phyloP scores from a whole-genome alignment of 2,888 invertebrate genomes.

The Hydriomena furcata region DNA sequence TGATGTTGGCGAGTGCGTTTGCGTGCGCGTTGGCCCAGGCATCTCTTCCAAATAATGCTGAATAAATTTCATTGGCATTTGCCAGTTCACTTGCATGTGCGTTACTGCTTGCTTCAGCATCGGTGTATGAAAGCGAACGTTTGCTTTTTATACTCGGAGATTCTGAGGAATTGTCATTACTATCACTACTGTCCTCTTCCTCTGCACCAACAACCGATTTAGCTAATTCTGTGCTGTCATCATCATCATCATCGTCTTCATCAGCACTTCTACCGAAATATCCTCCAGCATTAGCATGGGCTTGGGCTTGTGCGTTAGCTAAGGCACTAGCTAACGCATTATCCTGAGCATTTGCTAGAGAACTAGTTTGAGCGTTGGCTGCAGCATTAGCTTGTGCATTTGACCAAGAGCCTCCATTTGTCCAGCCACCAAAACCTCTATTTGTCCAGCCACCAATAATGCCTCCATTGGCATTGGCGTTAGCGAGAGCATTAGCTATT shows the following conservation, averaged over 20 bases:
- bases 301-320: background rate
- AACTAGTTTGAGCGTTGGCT: slow-evolving; percentile 9
- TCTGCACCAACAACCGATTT: background rate
- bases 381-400: slow-evolving; percentile 4
- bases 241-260: background rate
- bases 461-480: background rate
- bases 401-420: background rate
- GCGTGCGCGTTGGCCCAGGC: slow-evolving; percentile 28
- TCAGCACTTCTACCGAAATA: background rate
- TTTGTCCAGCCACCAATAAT: background rate
- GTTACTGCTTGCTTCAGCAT: background rate
- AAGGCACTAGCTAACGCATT: no score
- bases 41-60: slow-evolving; percentile 7
- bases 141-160: background rate
- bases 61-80: slow-evolving; percentile 1
- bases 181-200: background rate
- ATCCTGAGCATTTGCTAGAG: background rate
- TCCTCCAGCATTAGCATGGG: background rate
- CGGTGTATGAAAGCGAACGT: background rate
- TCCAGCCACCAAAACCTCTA: background rate
- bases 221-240: background rate
- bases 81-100: background rate
- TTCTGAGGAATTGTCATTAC: background rate
- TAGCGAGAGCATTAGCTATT: background rate
- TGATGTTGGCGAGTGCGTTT: slow-evolving; percentile 13